A percentile compares a stretch with the other conserved stretches of the same genome.
Evolutionary conservation across 2,888 invertebrate genomes (phyloP).

Genomic region (Lamellibrachia satsuma): DNA sequence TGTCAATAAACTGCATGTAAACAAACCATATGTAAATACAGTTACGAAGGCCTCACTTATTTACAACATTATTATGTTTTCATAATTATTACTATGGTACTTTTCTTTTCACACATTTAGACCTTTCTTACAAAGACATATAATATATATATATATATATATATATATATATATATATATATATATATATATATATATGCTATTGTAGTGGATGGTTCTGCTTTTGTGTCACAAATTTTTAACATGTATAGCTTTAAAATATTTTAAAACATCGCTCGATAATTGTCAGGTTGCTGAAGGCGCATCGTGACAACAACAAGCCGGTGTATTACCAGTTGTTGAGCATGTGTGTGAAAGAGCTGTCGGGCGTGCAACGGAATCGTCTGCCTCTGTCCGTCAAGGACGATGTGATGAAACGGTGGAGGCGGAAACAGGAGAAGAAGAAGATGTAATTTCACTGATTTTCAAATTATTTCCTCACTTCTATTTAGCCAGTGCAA

Average conservation of each 20-base stretch:
- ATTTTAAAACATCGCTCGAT: background rate
- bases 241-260: background rate
- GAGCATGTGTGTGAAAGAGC: constrained; percentile 50
- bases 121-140: too few relatives aligned
- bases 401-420: constrained; percentile 69
- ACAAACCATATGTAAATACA: too few relatives aligned
- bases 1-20: too few relatives aligned
- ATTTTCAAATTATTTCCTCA: background rate
- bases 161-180: too few relatives aligned
- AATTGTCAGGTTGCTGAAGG: constrained; percentile 42
- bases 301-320: constrained; percentile 42
- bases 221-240: too few relatives aligned
- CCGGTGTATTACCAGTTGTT: constrained; percentile 44
- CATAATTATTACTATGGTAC: too few relatives aligned
- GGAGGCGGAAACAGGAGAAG: constrained; percentile 66
- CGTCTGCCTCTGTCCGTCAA: constrained; percentile 53
- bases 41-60: too few relatives aligned
- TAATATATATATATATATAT: too few relatives aligned
- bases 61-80: too few relatives aligned
- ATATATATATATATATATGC: too few relatives aligned
- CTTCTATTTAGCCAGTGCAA: background rate
- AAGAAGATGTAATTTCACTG: constrained; percentile 52
- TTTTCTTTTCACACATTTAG: too few relatives aligned
- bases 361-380: constrained; percentile 52
- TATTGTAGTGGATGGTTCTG: too few relatives aligned